A percentile compares a stretch with the other conserved stretches of the same genome.
These are phyloP conservation scores for Alfaro cultratus DNA, from an alignment of 2,797 vertebrate genomes.

Conservation along the genomic window DNA sequence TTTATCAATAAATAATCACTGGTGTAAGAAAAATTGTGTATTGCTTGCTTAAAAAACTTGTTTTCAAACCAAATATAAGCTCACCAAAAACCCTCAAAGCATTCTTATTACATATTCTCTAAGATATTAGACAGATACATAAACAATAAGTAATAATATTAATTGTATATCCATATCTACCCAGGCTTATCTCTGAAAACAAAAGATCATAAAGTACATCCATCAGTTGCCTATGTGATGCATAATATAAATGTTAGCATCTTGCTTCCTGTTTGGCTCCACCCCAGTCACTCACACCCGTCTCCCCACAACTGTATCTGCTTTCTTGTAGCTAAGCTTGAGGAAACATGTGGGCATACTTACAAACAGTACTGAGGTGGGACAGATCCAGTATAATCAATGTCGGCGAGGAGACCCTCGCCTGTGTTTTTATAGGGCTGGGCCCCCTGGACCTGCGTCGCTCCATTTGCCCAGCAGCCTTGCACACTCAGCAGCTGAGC, in stretches of 20 bases:
- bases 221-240: slow-evolving; percentile 17
- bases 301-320: slow-evolving; percentile 4
- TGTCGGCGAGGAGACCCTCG: slow-evolving; percentile 73
- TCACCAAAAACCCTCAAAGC: not conserved
- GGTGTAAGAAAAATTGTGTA: not conserved
- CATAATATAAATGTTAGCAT: slow-evolving; percentile 18
- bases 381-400: slow-evolving; percentile 85
- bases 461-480: slow-evolving; percentile 75
- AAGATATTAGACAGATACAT: not conserved
- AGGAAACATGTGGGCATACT: slow-evolving; percentile 79
- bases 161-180: not conserved
- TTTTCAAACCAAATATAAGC: slow-evolving; percentile 19
- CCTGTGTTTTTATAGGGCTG: slow-evolving; percentile 86
- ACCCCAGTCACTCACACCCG: slow-evolving; percentile 38
- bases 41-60: not conserved
- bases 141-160: not conserved
- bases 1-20: not conserved
- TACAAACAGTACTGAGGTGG: slow-evolving; percentile 85
- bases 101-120: slow-evolving; percentile 1
- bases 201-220: slow-evolving; percentile 5
- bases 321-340: slow-evolving; percentile 42
- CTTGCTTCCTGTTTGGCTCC: slow-evolving; percentile 24
- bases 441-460: slow-evolving; percentile 64
- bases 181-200: not conserved
- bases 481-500: slow-evolving; percentile 89